phyloP scores from a whole-genome alignment of 2,888 invertebrate species.

The Dusona sp. region DNA sequence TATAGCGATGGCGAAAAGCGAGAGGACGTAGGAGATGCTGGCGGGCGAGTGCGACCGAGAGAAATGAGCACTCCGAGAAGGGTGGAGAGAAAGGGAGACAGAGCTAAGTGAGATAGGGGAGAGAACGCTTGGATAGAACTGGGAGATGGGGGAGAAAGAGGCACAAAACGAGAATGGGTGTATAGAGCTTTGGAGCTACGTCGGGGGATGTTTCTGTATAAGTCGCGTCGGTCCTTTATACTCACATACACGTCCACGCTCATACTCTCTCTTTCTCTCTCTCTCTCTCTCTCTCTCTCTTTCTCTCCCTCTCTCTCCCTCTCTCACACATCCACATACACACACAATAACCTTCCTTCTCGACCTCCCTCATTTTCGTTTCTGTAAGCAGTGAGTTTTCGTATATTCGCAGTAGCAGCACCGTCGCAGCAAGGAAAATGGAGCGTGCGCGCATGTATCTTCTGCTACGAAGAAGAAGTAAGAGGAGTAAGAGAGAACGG shows the following conservation, averaged over 20 bases:
- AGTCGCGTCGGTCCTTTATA: constrained; percentile 55
- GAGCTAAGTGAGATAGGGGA: constrained; percentile 59
- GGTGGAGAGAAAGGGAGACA: constrained; percentile 51
- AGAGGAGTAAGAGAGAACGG: constrained; percentile 30
- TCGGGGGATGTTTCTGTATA: constrained; percentile 62
- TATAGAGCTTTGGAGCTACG: constrained; percentile 59
- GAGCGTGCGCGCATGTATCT: constrained; percentile 63
- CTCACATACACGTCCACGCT: not conserved
- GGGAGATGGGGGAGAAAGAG: constrained; percentile 61
- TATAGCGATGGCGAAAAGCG: constrained; percentile 64
- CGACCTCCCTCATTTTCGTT: constrained; percentile 50
- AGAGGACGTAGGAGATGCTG: constrained; percentile 58
- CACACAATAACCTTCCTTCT: constrained; percentile 32
- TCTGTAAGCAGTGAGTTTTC: constrained; percentile 57
- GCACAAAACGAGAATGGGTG: constrained; percentile 62
- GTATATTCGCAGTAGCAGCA: constrained; percentile 33
- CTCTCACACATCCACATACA: not conserved
- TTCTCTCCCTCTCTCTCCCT: constrained; percentile 55
- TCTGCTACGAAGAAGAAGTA: constrained; percentile 38
- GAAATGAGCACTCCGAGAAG: constrained; percentile 62
- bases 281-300: constrained; percentile 52
- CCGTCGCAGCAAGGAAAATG: constrained; percentile 44
- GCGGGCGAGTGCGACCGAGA: constrained; percentile 56
- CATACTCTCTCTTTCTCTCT: constrained; percentile 43
- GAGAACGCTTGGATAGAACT: constrained; percentile 57